Percentiles rank a stretch among this genome's conserved stretches.
phyloP scores from a whole-genome alignment of 2,113 vertebrate genomes.

The Tragelaphus strepsiceros region DNA sequence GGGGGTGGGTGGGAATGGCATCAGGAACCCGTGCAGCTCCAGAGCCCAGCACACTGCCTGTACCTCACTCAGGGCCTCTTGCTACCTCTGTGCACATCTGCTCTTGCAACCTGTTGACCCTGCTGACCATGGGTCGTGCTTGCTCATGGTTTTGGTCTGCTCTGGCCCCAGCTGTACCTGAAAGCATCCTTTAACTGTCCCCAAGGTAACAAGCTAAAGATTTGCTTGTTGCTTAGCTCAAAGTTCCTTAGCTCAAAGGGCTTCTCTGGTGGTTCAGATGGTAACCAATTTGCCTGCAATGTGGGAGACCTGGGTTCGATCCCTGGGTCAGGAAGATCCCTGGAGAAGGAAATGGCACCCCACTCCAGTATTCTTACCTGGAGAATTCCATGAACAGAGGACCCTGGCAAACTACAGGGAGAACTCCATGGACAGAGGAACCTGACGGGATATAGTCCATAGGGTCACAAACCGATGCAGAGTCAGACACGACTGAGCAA shows the following conservation, averaged over 20 bases:
- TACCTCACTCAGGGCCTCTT: too few species aligned
- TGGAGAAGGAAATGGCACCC: not conserved
- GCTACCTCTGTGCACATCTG: fast-evolving
- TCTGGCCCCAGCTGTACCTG: not conserved
- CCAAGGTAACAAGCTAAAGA: not conserved
- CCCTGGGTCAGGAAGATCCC: not conserved
- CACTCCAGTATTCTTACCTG: not conserved
- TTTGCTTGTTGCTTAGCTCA: not conserved
- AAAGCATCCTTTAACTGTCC: not conserved
- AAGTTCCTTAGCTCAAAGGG: not conserved
- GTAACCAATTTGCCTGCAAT: not conserved
- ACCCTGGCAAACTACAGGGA: not conserved
- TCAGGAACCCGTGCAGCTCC: not conserved
- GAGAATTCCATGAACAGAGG: not conserved
- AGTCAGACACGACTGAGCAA: not conserved
- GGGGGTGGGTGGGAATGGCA: fast-evolving
- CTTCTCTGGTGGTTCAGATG: not conserved
- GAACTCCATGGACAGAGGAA: not conserved
- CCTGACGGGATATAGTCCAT: not conserved
- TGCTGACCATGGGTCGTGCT: fast-evolving
- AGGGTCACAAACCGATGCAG: not conserved
- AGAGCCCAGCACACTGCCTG: not conserved
- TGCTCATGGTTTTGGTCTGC: not conserved
- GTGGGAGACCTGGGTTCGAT: not conserved
- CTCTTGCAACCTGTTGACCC: not conserved